These are phyloP conservation scores for Drosophila paramelanica DNA, from an alignment of 2,888 invertebrate species.

Conservation along the genomic window DNA sequence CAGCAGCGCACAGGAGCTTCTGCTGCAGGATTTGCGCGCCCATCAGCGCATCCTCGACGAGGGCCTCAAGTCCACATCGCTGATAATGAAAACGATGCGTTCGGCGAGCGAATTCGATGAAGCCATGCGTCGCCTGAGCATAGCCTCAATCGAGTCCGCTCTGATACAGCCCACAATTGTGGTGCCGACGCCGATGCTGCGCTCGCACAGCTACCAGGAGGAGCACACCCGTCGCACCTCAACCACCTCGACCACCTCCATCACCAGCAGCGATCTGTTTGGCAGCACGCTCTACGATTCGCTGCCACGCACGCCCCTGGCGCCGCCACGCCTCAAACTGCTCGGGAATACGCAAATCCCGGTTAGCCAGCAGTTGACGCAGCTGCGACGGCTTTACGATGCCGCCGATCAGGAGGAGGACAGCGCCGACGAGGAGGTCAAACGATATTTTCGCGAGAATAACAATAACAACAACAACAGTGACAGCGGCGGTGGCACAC, in stretches of 20 bases:
- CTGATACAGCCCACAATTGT: slow-evolving; percentile 71
- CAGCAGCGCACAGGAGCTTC: slow-evolving; percentile 75
- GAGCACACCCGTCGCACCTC: slow-evolving; percentile 61
- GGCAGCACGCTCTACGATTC: slow-evolving; percentile 66
- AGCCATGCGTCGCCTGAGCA: slow-evolving; percentile 83
- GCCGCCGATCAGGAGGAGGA: slow-evolving; percentile 84
- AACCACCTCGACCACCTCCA: slow-evolving; percentile 65
- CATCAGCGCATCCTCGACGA: slow-evolving; percentile 82
- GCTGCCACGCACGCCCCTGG: slow-evolving; percentile 71
- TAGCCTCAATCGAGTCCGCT: slow-evolving; percentile 81
- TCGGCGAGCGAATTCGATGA: slow-evolving; percentile 85
- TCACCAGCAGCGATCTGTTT: slow-evolving; percentile 61
- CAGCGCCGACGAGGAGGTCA: slow-evolving; percentile 88
- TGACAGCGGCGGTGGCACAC: slow-evolving; percentile 82
- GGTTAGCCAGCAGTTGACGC: slow-evolving; percentile 83
- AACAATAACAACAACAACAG: slow-evolving; percentile 69
- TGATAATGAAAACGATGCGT: slow-evolving; percentile 84
- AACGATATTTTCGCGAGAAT: slow-evolving; percentile 86
- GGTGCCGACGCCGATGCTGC: slow-evolving; percentile 76
- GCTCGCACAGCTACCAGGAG: slow-evolving; percentile 81
- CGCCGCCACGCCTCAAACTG: slow-evolving; percentile 82
- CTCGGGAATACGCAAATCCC: slow-evolving; percentile 81
- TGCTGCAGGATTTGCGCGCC: slow-evolving; percentile 78
- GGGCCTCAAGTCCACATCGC: slow-evolving; percentile 84
- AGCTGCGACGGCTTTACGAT: slow-evolving; percentile 83